These are phyloP conservation scores for Drosophila tani DNA, from an alignment of 1,140 invertebrate species.

Conservation along the genomic window DNA sequence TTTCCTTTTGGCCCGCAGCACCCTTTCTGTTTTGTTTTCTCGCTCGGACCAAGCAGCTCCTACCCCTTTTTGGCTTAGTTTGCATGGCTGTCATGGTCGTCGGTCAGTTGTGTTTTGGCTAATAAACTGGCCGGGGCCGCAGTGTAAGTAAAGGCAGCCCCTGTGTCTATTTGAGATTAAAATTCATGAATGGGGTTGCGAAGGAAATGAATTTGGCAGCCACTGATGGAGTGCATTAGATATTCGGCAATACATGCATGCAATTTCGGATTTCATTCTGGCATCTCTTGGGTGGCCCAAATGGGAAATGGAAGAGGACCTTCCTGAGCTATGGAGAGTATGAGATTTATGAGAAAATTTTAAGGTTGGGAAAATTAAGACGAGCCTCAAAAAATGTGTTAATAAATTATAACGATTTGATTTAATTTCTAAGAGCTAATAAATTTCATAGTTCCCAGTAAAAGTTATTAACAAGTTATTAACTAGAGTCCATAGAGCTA, in stretches of 20 bases:
- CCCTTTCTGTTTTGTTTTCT: constrained; percentile 8
- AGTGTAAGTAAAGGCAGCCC: constrained; percentile 8
- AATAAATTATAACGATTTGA: neutral
- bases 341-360: neutral
- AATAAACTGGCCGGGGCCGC: constrained; percentile 55
- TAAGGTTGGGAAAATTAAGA: neutral
- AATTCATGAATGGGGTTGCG: constrained; percentile 59
- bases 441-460: neutral
- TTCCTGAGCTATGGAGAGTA: neutral
- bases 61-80: constrained; percentile 35
- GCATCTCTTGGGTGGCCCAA: neutral
- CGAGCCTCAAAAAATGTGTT: neutral
- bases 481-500: neutral
- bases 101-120: constrained; percentile 42
- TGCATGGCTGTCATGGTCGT: constrained; percentile 38
- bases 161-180: constrained; percentile 63
- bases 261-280: neutral
- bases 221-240: constrained; percentile 37
- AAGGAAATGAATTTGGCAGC: constrained; percentile 38
- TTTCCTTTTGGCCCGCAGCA: constrained; percentile 5
- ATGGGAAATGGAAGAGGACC: neutral
- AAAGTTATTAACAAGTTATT: neutral
- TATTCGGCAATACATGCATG: constrained; percentile 17
- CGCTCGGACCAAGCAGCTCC: neutral
- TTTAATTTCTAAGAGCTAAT: neutral